Conservation (phyloP, 2,888 invertebrate species). For the Eumerus sabulonum region DNA sequence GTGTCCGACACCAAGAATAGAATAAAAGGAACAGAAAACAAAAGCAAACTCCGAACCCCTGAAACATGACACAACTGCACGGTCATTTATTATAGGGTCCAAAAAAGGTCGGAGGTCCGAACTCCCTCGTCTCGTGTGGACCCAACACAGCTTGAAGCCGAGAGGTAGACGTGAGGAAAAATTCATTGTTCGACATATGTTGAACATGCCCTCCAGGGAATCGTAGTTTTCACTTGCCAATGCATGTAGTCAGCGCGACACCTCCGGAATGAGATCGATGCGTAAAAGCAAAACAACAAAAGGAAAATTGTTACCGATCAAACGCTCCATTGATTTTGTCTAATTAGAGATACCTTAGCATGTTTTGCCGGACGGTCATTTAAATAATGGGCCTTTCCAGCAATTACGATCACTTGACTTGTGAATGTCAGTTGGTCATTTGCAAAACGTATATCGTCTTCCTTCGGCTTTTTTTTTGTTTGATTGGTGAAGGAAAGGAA, state of each 20-base stretch:
- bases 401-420: conserved; percentile 8
- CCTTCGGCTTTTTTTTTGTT: too few species aligned
- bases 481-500: not conserved
- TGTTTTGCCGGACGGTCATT: too few species aligned
- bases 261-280: conserved; percentile 47
- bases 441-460: conserved; percentile 19
- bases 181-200: conserved; percentile 53
- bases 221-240: conserved; percentile 45
- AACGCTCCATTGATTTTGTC: conserved; percentile 48
- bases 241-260: conserved; percentile 29
- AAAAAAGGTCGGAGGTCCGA: conserved; percentile 53
- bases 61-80: conserved; percentile 61
- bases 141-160: conserved; percentile 56
- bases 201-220: conserved; percentile 59
- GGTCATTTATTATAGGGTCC: conserved; percentile 48
- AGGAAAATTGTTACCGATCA: conserved; percentile 48
- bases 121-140: conserved; percentile 35
- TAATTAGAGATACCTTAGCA: conserved; percentile 13
- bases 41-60: conserved; percentile 38
- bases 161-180: conserved; percentile 20
- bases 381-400: conserved; percentile 22
- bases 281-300: not conserved
- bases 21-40: conserved; percentile 16
- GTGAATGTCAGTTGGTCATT: not conserved
- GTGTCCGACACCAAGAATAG: conserved; percentile 37